Percentiles rank a stretch among this genome's conserved stretches.
These are phyloP conservation scores for Syrphus vitripennis DNA, from an alignment of 2,888 invertebrate genomes.

Conservation along the genomic window DNA sequence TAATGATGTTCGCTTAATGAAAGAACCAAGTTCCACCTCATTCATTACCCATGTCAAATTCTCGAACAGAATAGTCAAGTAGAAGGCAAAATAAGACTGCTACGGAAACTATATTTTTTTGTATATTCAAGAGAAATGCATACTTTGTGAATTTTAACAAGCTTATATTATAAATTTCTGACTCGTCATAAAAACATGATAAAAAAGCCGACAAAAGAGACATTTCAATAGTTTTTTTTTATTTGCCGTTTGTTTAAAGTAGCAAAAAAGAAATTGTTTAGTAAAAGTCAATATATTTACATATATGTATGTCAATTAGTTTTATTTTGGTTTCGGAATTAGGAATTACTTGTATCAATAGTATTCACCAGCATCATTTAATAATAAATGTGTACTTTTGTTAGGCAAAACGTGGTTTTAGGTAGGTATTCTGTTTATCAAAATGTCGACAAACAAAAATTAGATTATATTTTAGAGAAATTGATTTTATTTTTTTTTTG, in stretches of 20 bases:
- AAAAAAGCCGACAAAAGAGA: constrained; percentile 29
- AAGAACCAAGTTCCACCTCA: constrained; percentile 49
- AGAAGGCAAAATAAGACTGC: constrained; percentile 36
- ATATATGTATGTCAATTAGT: background rate
- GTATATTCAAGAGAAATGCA: constrained; percentile 43
- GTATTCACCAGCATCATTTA: too few species aligned
- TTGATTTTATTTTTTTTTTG: too few species aligned
- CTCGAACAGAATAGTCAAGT: constrained; percentile 62
- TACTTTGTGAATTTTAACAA: constrained; percentile 70
- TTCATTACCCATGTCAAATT: constrained; percentile 67
- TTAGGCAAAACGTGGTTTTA: too few species aligned
- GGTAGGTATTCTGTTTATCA: too few species aligned
- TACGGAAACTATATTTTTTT: constrained; percentile 42
- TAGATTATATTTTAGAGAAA: too few species aligned
- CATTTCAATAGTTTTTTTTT: constrained; percentile 2
- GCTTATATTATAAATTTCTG: constrained; percentile 39
- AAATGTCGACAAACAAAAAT: too few species aligned
- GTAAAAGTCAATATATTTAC: background rate
- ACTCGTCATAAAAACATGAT: background rate
- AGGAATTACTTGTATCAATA: too few species aligned
- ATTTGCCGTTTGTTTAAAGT: background rate
- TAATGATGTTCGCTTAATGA: constrained; percentile 67
- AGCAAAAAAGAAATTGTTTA: background rate
- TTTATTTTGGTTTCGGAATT: background rate
- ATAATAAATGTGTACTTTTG: too few species aligned